Conservation (phyloP, 23 tunicate genomes). For the Botrylloides violaceus region DNA sequence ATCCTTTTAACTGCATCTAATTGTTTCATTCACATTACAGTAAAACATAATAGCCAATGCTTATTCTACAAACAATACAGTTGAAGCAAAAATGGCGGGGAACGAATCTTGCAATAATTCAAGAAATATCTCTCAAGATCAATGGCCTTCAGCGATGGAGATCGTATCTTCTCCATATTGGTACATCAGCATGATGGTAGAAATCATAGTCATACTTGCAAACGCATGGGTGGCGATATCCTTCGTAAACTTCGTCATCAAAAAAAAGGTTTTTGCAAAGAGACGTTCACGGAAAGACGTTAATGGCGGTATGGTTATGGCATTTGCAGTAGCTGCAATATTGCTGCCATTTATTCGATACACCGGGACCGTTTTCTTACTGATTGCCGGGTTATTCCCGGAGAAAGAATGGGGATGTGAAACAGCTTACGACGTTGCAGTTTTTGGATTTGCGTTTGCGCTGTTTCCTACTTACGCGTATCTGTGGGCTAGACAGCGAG, state of each 20-base stretch:
- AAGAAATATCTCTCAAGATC: background rate
- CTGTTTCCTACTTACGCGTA: conserved; percentile 13
- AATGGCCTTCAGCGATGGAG: background rate
- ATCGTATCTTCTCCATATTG: background rate
- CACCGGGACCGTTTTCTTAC: background rate
- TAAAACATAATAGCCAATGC: no score
- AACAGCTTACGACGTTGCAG: conserved; percentile 1
- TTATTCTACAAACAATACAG: no score
- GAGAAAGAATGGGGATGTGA: conserved; percentile 4
- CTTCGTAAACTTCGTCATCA: background rate
- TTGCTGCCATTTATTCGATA: conserved; percentile 3
- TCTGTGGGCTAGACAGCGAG: conserved; percentile 24
- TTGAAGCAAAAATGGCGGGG: no score
- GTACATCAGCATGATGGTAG: background rate
- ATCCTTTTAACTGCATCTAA: no score
- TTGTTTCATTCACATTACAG: no score
- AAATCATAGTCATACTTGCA: background rate
- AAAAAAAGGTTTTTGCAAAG: background rate
- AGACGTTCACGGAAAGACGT: conserved; percentile 13
- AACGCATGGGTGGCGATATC: conserved; percentile 9
- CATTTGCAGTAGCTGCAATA: background rate
- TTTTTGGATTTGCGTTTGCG: conserved; percentile 4
- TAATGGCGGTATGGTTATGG: conserved; percentile 19
- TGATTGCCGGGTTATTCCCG: conserved; percentile 5
- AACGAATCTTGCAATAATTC: background rate